Conservation (phyloP, 2,888 invertebrate species). For the Anoplius nigerrimus region DNA sequence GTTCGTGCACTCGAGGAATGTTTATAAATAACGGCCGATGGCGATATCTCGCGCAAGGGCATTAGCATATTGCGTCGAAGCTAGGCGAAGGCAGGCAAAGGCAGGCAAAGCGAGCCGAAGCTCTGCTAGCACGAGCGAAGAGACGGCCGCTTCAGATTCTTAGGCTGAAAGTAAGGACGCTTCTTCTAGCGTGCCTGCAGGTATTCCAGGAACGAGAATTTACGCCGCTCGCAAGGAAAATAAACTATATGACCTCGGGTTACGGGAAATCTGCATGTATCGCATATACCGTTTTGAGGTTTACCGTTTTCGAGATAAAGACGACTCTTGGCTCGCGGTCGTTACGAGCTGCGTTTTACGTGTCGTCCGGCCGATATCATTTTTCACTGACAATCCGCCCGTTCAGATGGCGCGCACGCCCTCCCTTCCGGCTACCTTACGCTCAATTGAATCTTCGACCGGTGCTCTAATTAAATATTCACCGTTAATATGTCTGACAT, state of each 20-base stretch:
- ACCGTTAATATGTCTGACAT: conserved; percentile 16
- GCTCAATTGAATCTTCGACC: conserved; percentile 3
- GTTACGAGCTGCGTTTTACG: no score
- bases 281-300: conserved; percentile 7
- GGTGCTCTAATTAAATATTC: conserved; percentile 26
- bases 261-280: conserved; percentile 14
- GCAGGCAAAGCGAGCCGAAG: not conserved
- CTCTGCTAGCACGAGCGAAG: not conserved
- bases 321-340: not conserved
- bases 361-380: no score
- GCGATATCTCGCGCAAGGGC: conserved; percentile 25
- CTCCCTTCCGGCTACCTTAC: not conserved
- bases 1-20: conserved; percentile 28
- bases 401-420: no score
- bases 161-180: conserved; percentile 42
- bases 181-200: conserved; percentile 13
- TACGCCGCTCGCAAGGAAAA: conserved; percentile 26
- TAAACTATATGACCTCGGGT: conserved; percentile 26
- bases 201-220: conserved; percentile 35
- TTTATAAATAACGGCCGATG: conserved; percentile 38
- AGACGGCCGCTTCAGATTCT: conserved; percentile 33
- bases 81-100: no score
- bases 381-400: no score
- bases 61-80: conserved; percentile 29
- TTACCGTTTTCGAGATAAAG: conserved; percentile 21